Evolutionary conservation across 2,113 vertebrate genomes (phyloP), one percentile per base, ranked within the genome.

Genomic region (Oenanthe oenanthe): DNA sequence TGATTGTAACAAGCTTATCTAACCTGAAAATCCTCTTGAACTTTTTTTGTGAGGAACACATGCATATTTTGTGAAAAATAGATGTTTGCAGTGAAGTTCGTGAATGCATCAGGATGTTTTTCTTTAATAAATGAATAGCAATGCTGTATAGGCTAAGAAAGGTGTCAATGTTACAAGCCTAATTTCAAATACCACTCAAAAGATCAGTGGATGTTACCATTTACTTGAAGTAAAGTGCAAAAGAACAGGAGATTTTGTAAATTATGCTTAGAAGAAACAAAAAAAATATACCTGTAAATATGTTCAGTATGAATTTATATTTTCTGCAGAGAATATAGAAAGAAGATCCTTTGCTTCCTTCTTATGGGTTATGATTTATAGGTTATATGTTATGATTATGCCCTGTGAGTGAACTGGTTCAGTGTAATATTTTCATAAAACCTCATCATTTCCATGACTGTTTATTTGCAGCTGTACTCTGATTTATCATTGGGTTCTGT

Each of bases 251-350:
- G 22, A 3, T 79, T 71, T 31, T 4, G 0, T 58, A 38, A 56
- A 22, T 60, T 71, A 42, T 74, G 9, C 12, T 79, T 60, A 42
- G 34, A 79, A 47, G 10, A 71, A 61, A 48, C 4, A 70, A 43
- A 65, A 38, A 45, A 47, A 12, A 2, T 0, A 25, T 2, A n/a
- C 7, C 21, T 53, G 15, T 61, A 26, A 53, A 25, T 4, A 5
- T 93, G 25, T 45, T 89, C 32, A 15, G 19, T 73, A 2, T 56
- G 21, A 38, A 21, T 70, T 42, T 17, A 26, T 36, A 17, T 74
- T 66, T 89, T 85, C 36, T 72, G 16, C 4, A 5, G 66, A 60
- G 8, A 34, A 20, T 14, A 18, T 14, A 2, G 38, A 48, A 29
- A n/a, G 12, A 8, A 51, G 17, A 22, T 42, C 0, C 34, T 57